Conservation (phyloP, 2,888 invertebrate genomes). For the Diarsia dahlii region DNA sequence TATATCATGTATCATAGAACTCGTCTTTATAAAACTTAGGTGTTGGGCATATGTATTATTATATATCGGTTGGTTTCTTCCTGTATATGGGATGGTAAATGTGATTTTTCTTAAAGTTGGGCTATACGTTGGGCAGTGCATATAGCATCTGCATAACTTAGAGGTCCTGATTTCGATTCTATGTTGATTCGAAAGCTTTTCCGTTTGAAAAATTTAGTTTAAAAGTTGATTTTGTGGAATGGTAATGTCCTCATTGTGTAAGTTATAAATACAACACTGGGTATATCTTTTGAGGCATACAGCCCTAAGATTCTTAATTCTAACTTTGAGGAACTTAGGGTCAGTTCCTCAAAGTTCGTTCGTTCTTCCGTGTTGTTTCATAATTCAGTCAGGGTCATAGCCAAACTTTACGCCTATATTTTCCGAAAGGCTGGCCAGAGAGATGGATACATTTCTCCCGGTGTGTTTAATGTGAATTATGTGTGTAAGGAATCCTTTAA, state of each 20-base stretch:
- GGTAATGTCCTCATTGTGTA: not conserved
- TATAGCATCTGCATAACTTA: not conserved
- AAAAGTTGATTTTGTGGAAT: not conserved
- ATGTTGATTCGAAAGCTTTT: not conserved
- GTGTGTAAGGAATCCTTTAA: too few species aligned
- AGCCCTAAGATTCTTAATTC: not conserved
- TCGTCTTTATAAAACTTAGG: not conserved
- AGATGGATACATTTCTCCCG: not conserved
- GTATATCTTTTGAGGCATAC: not conserved
- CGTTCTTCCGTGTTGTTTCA: not conserved
- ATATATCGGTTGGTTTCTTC: not conserved
- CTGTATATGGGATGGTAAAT: not conserved
- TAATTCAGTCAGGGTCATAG: not conserved
- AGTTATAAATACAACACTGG: not conserved
- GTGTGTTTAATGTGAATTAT: not conserved
- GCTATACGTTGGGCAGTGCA: not conserved
- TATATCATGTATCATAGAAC: not conserved
- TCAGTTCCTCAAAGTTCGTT: too few species aligned
- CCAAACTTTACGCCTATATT: not conserved
- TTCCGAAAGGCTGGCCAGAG: not conserved
- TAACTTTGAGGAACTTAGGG: not conserved
- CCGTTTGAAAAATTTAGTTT: not conserved
- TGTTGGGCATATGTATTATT: not conserved
- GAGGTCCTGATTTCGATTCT: not conserved
- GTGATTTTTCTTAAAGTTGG: not conserved